phyloP scores from a whole-genome alignment of 2,888 invertebrate genomes.

The Drosophila nigricruria region DNA sequence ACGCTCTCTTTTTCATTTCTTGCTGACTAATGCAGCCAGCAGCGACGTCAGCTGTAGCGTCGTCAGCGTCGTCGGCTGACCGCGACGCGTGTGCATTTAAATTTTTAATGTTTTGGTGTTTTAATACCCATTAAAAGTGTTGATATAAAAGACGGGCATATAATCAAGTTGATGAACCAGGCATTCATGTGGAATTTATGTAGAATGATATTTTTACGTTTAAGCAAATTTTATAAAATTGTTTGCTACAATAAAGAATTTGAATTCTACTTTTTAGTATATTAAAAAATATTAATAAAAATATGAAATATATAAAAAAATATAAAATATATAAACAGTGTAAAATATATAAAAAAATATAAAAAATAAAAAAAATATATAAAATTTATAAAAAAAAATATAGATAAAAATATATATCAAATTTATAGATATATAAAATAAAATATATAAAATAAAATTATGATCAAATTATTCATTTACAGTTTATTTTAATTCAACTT shows the following conservation, averaged over 20 bases:
- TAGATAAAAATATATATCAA: too few relatives aligned
- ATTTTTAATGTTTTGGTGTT: constrained; percentile 45
- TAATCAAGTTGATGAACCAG: neutral
- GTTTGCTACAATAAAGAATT: neutral
- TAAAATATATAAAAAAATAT: too few relatives aligned
- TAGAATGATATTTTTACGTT: neutral
- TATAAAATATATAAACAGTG: too few relatives aligned
- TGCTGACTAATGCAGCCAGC: constrained; percentile 65
- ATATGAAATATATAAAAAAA: too few relatives aligned
- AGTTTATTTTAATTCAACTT: too few relatives aligned
- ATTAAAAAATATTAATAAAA: too few relatives aligned
- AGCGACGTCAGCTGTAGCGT: constrained; percentile 20
- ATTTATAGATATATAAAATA: neutral
- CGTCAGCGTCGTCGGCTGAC: constrained; percentile 38
- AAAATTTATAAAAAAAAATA: too few relatives aligned
- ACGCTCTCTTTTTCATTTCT: constrained; percentile 54
- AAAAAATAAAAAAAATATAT: too few relatives aligned
- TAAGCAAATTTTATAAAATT: neutral
- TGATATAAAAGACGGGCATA: neutral
- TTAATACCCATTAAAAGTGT: constrained; percentile 18
- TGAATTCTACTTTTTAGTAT: too few relatives aligned
- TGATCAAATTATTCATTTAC: too few relatives aligned
- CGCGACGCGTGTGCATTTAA: constrained; percentile 63
- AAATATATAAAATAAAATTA: neutral
- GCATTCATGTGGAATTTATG: neutral